Percentiles rank a stretch among this genome's conserved stretches.
phyloP scores from a whole-genome alignment of 2,888 invertebrate species.

The Salpingus planirostris region DNA sequence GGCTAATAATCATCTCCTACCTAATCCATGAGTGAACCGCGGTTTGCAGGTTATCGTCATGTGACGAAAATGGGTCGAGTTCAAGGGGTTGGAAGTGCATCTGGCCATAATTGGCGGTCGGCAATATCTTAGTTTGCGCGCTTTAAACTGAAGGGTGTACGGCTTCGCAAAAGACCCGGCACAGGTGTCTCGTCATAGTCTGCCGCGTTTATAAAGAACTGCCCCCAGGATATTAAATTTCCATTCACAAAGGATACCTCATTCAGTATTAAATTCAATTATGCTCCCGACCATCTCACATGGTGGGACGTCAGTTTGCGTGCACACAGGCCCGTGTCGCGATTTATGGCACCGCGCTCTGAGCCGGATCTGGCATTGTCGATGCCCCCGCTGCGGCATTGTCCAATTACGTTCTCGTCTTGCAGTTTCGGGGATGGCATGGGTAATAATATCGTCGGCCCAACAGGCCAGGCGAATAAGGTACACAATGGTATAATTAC shows the following conservation, averaged over 20 bases:
- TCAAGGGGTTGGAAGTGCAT: no score
- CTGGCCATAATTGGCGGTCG: no score
- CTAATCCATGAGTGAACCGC: no score
- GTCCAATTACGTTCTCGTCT: slow-evolving; percentile 12
- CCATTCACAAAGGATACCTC: slow-evolving; percentile 25
- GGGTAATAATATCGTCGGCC: no score
- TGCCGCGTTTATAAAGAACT: slow-evolving; percentile 16
- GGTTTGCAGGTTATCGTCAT: no score
- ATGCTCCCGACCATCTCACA: slow-evolving; percentile 15
- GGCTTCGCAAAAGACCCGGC: slow-evolving; percentile 12
- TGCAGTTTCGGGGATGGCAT: no score
- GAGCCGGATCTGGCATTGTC: slow-evolving; percentile 11
- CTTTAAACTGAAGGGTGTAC: no score
- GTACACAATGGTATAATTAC: no score
- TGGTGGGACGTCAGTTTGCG: slow-evolving; percentile 9
- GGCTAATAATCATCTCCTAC: no score
- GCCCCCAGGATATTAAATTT: slow-evolving; percentile 24
- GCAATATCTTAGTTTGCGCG: no score
- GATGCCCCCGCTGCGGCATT: slow-evolving; percentile 13
- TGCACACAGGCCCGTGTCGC: slow-evolving; percentile 8
- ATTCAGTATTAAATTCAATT: slow-evolving; percentile 29
- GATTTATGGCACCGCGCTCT: slow-evolving; percentile 11
- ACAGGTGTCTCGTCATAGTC: slow-evolving; percentile 16
- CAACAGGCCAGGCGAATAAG: no score
- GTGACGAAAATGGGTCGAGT: no score